phyloP scores from a whole-genome alignment of 2,797 vertebrate species.

The Scomberomorus guttatus region DNA sequence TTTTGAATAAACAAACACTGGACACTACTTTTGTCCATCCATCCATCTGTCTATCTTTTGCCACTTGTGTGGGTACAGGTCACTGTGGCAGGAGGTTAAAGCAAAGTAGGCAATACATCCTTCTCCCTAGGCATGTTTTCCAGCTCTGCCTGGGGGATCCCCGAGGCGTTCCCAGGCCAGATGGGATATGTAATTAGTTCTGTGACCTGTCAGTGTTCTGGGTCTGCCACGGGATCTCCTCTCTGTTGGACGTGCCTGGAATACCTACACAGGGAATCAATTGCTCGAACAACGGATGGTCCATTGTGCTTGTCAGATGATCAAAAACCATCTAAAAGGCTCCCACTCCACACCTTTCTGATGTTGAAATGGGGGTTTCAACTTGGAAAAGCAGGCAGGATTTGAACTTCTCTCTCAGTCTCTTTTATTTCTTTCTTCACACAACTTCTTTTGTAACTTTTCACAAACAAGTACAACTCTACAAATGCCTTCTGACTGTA shows the following conservation, averaged over 20 bases:
- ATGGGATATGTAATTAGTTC: constrained; percentile 27
- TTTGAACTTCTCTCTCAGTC: background rate
- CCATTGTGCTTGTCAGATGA: background rate
- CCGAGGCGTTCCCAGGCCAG: background rate
- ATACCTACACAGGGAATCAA: constrained; percentile 24
- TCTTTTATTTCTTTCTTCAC: too few relatives aligned
- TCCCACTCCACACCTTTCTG: background rate
- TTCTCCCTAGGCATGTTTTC: background rate
- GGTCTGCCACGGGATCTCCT: constrained; percentile 15
- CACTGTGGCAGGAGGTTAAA: too few relatives aligned
- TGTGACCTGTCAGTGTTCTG: background rate
- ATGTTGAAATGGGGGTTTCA: background rate
- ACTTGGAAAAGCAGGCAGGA: background rate
- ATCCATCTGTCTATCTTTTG: background rate
- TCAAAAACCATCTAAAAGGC: background rate
- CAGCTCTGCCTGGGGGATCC: constrained; percentile 6
- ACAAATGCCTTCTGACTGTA: too few relatives aligned
- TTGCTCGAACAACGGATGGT: background rate
- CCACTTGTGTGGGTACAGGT: background rate
- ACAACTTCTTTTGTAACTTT: background rate
- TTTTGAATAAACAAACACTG: too few relatives aligned
- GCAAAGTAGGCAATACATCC: background rate
- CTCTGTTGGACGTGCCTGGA: constrained; percentile 6
- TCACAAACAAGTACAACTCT: background rate
- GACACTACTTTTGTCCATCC: background rate